Evolutionary conservation across 2,797 vertebrate genomes (phyloP).

Genomic region (Syncerus caffer): DNA sequence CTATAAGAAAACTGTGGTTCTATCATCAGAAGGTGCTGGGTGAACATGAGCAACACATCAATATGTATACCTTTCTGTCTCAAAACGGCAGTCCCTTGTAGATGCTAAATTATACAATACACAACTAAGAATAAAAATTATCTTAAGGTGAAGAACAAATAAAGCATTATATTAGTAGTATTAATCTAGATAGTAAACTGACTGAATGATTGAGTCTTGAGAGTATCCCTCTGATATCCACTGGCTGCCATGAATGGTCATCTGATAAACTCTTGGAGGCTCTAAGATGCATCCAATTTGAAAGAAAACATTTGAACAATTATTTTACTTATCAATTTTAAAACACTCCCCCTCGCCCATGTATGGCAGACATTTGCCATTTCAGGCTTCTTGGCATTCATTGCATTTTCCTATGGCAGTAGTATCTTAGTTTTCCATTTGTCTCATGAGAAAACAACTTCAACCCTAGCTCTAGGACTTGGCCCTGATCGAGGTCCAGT

Average conservation of each 20-base stretch:
- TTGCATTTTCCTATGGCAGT: not conserved
- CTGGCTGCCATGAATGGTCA: not conserved
- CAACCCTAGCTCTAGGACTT: not conserved
- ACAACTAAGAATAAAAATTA: constrained; percentile 21
- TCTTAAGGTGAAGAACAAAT: constrained; percentile 6
- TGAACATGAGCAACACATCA: not conserved
- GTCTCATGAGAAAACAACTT: not conserved
- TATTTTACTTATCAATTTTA: not conserved
- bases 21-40: not conserved
- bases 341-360: not conserved
- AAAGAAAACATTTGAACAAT: not conserved
- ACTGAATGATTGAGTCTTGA: not conserved
- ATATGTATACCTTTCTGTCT: not conserved
- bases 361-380: not conserved
- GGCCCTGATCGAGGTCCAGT: not conserved
- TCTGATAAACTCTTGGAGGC: not conserved
- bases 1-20: not conserved
- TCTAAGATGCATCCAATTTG: not conserved
- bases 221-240: not conserved
- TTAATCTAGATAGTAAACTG: constrained; percentile 1
- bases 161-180: constrained; percentile 3
- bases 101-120: not conserved
- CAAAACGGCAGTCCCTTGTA: not conserved
- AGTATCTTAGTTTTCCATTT: not conserved
- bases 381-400: constrained; percentile 1